Conservation (phyloP, 2,797 vertebrate species). For the Zenarchopterus dispar region DNA sequence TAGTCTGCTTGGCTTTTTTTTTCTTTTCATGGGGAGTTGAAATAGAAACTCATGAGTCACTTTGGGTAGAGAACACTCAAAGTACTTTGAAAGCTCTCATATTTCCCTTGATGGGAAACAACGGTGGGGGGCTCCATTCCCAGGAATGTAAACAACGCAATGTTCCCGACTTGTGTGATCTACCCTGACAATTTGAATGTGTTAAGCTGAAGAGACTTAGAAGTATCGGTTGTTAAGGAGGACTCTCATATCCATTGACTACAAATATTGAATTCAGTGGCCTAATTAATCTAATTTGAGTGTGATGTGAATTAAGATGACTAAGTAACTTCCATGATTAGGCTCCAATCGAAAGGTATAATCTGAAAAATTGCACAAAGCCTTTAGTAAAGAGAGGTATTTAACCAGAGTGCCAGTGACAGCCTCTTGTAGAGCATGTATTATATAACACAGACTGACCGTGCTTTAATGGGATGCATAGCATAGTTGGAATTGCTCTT, state of each 20-base stretch:
- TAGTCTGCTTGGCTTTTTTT: conserved; percentile 69
- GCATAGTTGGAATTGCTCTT: conserved; percentile 65
- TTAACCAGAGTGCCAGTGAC: conserved; percentile 40
- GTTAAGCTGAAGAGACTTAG: conserved; percentile 35
- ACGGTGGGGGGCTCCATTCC: conserved; percentile 58
- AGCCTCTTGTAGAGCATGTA: conserved; percentile 35
- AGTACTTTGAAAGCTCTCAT: conserved; percentile 73
- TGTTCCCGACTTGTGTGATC: conserved; percentile 65
- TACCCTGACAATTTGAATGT: conserved; percentile 43
- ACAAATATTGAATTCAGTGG: conserved; percentile 46
- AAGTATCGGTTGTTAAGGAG: conserved; percentile 34
- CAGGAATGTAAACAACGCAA: conserved; percentile 77
- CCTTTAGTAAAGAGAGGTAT: conserved; percentile 43
- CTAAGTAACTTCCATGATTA: conserved; percentile 57
- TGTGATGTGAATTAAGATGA: conserved; percentile 52
- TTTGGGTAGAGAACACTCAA: conserved; percentile 65
- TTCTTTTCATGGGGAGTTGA: conserved; percentile 39
- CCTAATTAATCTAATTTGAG: conserved; percentile 56
- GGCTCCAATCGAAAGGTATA: conserved; percentile 54
- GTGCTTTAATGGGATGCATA: conserved; percentile 55
- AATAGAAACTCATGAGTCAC: conserved; percentile 73
- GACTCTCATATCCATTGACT: conserved; percentile 41
- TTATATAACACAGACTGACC: conserved; percentile 45
- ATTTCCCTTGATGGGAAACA: conserved; percentile 74
- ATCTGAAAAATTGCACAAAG: conserved; percentile 54